Conservation (phyloP, 2,113 vertebrate genomes). For the Trochalopteron elliotii region DNA sequence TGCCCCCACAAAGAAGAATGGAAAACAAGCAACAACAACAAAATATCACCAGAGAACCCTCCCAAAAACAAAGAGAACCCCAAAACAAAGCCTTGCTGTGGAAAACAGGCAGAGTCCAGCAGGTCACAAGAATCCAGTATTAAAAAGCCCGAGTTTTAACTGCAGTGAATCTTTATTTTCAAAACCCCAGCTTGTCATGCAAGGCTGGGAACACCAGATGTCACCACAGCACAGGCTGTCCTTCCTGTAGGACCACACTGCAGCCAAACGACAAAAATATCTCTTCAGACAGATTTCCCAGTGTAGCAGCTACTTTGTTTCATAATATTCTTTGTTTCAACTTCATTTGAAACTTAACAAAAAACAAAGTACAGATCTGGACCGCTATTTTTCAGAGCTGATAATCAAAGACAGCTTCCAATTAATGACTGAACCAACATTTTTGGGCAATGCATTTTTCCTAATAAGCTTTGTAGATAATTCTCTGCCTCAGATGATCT, state of each 20-base stretch:
- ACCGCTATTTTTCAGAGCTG: not conserved
- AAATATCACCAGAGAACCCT: not conserved
- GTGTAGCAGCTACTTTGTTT: not conserved
- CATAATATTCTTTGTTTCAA: not conserved
- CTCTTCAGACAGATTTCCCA: not conserved
- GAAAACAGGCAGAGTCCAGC: not conserved
- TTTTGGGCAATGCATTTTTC: not conserved
- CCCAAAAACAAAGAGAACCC: not conserved
- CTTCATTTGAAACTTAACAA: not conserved
- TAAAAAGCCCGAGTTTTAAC: not conserved
- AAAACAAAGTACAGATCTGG: not conserved
- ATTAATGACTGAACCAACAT: not conserved
- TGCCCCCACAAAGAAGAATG: not conserved
- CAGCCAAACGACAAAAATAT: not conserved
- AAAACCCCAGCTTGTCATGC: not conserved
- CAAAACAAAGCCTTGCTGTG: not conserved
- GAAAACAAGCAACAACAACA: not conserved
- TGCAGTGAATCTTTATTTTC: not conserved
- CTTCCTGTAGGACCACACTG: accelerated
- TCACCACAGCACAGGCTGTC: not conserved
- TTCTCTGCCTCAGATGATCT: not conserved
- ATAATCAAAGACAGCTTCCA: not conserved
- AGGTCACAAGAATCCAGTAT: not conserved
- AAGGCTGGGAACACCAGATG: conserved; percentile 28
- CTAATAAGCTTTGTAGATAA: not conserved